These are phyloP conservation scores for Andrena bicolor DNA, from an alignment of 2,888 invertebrate genomes.

Conservation along the genomic window DNA sequence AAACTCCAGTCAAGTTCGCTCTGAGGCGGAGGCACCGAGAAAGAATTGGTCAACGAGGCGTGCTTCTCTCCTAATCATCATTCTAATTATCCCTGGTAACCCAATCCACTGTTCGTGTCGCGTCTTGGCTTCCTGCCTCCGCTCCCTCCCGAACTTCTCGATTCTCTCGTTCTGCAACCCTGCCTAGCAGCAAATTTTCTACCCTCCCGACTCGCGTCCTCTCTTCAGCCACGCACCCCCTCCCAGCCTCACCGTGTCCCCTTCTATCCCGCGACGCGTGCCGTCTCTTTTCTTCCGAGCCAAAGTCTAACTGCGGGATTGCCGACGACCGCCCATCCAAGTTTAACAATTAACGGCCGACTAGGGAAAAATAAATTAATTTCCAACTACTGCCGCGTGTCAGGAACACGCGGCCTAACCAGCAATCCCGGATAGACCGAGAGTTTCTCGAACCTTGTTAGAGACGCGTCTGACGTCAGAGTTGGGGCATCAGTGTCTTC, in stretches of 20 bases:
- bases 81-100: conserved; percentile 83
- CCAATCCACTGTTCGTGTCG: conserved; percentile 76
- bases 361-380: conserved; percentile 83
- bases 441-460: background rate
- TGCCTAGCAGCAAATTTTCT: conserved; percentile 51
- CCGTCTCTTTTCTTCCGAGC: conserved; percentile 49
- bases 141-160: conserved; percentile 62
- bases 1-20: conserved; percentile 8
- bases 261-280: conserved; percentile 19
- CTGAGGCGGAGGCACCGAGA: conserved; percentile 26
- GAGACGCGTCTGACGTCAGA: background rate
- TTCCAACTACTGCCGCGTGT: conserved; percentile 74
- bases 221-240: conserved; percentile 17
- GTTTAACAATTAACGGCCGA: conserved; percentile 84
- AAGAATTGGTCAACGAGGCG: conserved; percentile 82
- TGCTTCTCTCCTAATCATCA: conserved; percentile 80
- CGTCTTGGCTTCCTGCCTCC: conserved; percentile 74
- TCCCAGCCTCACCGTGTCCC: conserved; percentile 19
- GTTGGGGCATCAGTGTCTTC: background rate
- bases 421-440: background rate
- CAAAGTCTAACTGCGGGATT: conserved; percentile 75
- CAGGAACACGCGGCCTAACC: conserved; percentile 77
- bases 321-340: conserved; percentile 83
- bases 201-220: conserved; percentile 36
- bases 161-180: conserved; percentile 55